Conservation (phyloP, 2,888 invertebrate genomes). For the Byasa hedistus region DNA sequence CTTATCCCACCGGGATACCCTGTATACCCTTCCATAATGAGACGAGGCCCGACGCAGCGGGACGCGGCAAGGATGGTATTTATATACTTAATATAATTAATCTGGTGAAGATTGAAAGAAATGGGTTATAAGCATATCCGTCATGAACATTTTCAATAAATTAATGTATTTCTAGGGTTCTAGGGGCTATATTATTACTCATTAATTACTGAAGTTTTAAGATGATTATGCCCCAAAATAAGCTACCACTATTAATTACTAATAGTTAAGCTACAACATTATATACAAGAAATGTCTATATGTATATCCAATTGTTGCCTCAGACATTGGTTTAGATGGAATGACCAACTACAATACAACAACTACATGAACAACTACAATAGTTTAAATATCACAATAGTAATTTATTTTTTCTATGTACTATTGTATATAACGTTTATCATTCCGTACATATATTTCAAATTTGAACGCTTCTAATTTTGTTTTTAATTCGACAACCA, state of each 20-base stretch:
- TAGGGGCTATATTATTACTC: not conserved
- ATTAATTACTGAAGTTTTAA: too few species aligned
- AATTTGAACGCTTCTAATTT: not conserved
- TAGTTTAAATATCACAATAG: too few species aligned
- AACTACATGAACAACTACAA: too few species aligned
- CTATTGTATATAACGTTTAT: too few species aligned
- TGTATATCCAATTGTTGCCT: too few species aligned
- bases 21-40: constrained; percentile 17
- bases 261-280: too few species aligned
- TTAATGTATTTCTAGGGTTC: not conserved
- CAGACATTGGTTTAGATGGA: too few species aligned
- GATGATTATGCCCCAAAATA: too few species aligned
- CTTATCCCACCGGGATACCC: constrained; percentile 8
- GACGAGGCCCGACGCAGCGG: not conserved
- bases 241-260: too few species aligned
- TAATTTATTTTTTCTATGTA: too few species aligned
- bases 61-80: not conserved
- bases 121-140: not conserved
- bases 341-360: too few species aligned
- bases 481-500: not conserved
- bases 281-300: too few species aligned
- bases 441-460: not conserved
- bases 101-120: not conserved
- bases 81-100: constrained; percentile 6
- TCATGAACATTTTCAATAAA: not conserved